phyloP scores from a whole-genome alignment of 2,797 vertebrate genomes.

The Rachycentron canadum region DNA sequence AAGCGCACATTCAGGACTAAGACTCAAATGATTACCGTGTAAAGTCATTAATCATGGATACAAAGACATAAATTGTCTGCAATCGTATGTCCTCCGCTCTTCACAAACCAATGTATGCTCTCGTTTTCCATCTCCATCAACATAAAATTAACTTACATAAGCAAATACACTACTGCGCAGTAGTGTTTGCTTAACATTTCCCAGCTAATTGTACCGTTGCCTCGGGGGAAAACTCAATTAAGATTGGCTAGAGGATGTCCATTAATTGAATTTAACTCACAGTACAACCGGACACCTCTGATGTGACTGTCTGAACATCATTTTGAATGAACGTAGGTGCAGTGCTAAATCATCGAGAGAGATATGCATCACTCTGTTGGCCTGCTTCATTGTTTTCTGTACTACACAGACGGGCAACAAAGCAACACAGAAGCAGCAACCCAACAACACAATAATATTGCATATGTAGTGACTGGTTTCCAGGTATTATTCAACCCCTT shows the following conservation, averaged over 20 bases:
- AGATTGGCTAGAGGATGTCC: conserved; percentile 64
- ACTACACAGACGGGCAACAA: conserved; percentile 13
- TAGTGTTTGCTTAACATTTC: conserved; percentile 50
- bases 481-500: conserved; percentile 46
- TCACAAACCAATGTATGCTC: conserved; percentile 5
- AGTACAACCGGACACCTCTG: conserved; percentile 60
- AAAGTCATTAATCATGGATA: conserved; percentile 4
- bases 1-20: background rate
- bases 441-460: conserved; percentile 25
- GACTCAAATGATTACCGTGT: background rate
- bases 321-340: conserved; percentile 42
- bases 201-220: conserved; percentile 53
- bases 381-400: conserved; percentile 29
- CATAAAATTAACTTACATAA: conserved; percentile 51
- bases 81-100: background rate
- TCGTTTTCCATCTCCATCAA: conserved; percentile 55
- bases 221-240: conserved; percentile 60
- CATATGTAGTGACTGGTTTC: conserved; percentile 35
- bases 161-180: conserved; percentile 38
- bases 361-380: conserved; percentile 20
- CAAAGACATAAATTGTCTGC: background rate
- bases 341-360: conserved; percentile 24
- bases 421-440: conserved; percentile 19
- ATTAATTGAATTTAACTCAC: conserved; percentile 64
- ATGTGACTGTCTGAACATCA: conserved; percentile 41